phyloP scores from a whole-genome alignment of 2,113 vertebrate species.

The Leptocoma aspasia region DNA sequence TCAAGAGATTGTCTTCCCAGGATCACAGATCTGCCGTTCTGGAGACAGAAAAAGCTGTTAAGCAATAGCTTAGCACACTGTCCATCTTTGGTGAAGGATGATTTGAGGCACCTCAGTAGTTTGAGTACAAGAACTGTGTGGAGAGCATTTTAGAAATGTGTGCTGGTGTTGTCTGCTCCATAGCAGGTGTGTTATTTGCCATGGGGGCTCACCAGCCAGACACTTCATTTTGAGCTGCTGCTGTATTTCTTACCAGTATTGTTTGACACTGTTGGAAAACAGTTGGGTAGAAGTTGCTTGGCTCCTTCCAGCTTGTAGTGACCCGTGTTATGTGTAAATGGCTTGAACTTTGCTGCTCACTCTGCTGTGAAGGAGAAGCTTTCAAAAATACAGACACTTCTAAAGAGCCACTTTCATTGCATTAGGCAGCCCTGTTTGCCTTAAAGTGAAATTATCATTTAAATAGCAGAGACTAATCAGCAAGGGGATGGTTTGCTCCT shows the following conservation, averaged over 20 bases:
- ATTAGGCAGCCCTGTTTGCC: conserved; percentile 18
- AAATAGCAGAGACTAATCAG: conserved; percentile 32
- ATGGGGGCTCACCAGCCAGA: not conserved
- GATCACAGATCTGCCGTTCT: not conserved
- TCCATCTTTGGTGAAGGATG: not conserved
- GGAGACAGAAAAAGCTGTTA: not conserved
- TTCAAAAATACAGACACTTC: not conserved
- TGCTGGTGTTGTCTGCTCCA: not conserved
- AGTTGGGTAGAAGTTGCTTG: not conserved
- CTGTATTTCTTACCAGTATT: not conserved
- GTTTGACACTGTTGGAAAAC: not conserved
- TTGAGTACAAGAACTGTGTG: not conserved
- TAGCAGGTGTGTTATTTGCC: not conserved
- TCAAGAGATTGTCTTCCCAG: not conserved
- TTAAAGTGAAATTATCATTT: conserved; percentile 51
- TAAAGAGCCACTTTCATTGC: not conserved
- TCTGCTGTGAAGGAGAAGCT: conserved; percentile 41
- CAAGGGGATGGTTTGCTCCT: not conserved
- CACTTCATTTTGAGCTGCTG: not conserved
- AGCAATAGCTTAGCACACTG: not conserved
- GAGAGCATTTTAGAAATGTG: not conserved
- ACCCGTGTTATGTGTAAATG: conserved; percentile 14
- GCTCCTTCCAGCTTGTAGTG: not conserved
- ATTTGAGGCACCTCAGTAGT: not conserved
- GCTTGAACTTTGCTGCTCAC: not conserved